Base-by-base conservation (phyloP, 1,140 invertebrate species). In the Orchesella cincta region DNA sequence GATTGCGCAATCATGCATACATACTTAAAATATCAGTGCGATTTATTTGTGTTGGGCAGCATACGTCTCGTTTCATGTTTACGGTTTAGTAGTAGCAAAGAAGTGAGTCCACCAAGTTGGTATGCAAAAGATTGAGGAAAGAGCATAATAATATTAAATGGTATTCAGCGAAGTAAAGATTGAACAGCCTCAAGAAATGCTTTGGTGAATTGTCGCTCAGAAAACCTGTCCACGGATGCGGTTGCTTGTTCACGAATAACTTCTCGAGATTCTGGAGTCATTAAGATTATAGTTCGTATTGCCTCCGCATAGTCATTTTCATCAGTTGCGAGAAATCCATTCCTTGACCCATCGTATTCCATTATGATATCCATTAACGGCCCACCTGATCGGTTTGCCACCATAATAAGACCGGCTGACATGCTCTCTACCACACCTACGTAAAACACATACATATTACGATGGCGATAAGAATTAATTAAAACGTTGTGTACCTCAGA, bases 301-400 rank as follows among this genome's bases (percentile, higher is more conserved):
- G 89, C 89, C 77, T 89, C 86, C 1, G 94, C 94, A 86, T 97
- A 98, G 80, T 95, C 93, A 35, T 91, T 87, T 23, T 91, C 89
- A 81, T 93, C 91, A 1, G 86, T 83, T 0, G 96, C 96, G 36
- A 98, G 88, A 86, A 92, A 97, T 77, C 95, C 93, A 83, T 90
- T 92, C 80, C 91, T 88, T 76, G 90, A 90, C 14, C 89, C 88
- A 79, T 89, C 86, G 57, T 76, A 82, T 14, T 92, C 92, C 83
- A 93, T 91, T 64, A 99, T 91, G 80, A 99, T 98, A 85, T 99
- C 98, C 82, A 93, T 87, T 83, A 92, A 88, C 1, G 98, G 97
- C 0, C 98, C 98, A 29, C 96, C 97, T n/a, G 97, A 99, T 79
- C 92, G 89, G 85, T 98, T 94, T 34, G 97, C 96, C 16, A 99